These are phyloP conservation scores for Halocynthia aurantium DNA, from an alignment of 23 tunicate species.

Conservation along the genomic window DNA sequence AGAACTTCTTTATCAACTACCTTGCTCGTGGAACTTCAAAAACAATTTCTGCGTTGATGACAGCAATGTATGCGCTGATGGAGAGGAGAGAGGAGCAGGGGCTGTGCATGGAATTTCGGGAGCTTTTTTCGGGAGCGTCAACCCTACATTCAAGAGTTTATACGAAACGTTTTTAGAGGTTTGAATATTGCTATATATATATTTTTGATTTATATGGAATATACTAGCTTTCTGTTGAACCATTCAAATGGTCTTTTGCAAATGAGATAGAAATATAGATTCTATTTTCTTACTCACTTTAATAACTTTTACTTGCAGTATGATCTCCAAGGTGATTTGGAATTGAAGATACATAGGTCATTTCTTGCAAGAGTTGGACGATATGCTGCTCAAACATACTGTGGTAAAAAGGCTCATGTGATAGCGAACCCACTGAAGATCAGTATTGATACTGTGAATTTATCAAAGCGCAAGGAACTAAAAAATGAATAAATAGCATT, in stretches of 20 bases:
- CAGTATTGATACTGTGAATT: slow-evolving; percentile 10
- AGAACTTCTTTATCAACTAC: slow-evolving; percentile 61
- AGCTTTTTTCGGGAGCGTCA: slow-evolving; percentile 77
- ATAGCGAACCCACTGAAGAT: slow-evolving; percentile 41
- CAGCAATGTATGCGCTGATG: slow-evolving; percentile 62
- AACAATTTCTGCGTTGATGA: slow-evolving; percentile 89
- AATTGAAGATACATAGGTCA: slow-evolving; percentile 24
- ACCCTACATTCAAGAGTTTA: slow-evolving; percentile 88
- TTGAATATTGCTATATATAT: background rate
- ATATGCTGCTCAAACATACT: slow-evolving; percentile 42
- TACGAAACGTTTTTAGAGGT: slow-evolving; percentile 81
- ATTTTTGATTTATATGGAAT: background rate
- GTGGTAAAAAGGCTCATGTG: slow-evolving; percentile 52
- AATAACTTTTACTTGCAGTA: slow-evolving; percentile 24
- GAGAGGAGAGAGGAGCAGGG: slow-evolving; percentile 79
- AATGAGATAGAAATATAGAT: background rate
- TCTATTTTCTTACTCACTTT: background rate
- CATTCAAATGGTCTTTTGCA: background rate
- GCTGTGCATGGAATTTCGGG: slow-evolving; percentile 97
- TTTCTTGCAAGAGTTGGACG: slow-evolving; percentile 27
- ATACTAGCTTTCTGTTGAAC: background rate
- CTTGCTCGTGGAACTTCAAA: slow-evolving; percentile 97
- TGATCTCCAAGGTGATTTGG: slow-evolving; percentile 37
- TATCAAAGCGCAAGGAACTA: background rate
- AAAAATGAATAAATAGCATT: slow-evolving; percentile 4